Percentiles rank a stretch among this genome's conserved stretches.
Conservation (phyloP, 2,888 invertebrate species). For the Trichopria drosophilae region DNA sequence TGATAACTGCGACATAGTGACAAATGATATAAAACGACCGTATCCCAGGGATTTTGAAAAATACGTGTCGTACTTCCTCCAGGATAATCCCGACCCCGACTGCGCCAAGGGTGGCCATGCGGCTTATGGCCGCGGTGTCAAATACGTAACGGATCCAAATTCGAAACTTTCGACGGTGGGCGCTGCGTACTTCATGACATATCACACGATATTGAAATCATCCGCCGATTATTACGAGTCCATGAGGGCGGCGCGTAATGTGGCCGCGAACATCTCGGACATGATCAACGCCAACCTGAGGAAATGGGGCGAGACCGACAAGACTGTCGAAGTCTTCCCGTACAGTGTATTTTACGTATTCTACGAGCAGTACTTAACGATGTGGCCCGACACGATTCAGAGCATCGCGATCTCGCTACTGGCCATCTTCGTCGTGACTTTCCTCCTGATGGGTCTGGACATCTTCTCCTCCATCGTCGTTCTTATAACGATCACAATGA, state of each 20-base stretch:
- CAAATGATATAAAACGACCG: conserved; percentile 63
- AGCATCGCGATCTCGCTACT: conserved; percentile 85
- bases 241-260: conserved; percentile 75
- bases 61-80: conserved; percentile 79
- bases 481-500: conserved; percentile 89
- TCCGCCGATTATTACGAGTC: conserved; percentile 90
- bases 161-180: conserved; percentile 62
- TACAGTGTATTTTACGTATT: conserved; percentile 98
- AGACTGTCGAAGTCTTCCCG: conserved; percentile 74
- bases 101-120: conserved; percentile 88
- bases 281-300: conserved; percentile 69
- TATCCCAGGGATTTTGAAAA: conserved; percentile 66
- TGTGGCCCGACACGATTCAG: conserved; percentile 87
- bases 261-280: conserved; percentile 81
- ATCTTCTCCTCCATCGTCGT: conserved; percentile 87
- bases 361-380: conserved; percentile 97
- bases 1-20: conserved; percentile 10
- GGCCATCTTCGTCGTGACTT: conserved; percentile 94
- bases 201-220: conserved; percentile 88
- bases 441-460: conserved; percentile 90
- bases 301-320: conserved; percentile 55
- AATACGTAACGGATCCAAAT: conserved; percentile 60
- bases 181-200: conserved; percentile 91
- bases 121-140: conserved; percentile 76
- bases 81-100: conserved; percentile 74